These are phyloP conservation scores for Apotomis turbidana DNA, from an alignment of 2,888 invertebrate genomes.

Conservation along the genomic window DNA sequence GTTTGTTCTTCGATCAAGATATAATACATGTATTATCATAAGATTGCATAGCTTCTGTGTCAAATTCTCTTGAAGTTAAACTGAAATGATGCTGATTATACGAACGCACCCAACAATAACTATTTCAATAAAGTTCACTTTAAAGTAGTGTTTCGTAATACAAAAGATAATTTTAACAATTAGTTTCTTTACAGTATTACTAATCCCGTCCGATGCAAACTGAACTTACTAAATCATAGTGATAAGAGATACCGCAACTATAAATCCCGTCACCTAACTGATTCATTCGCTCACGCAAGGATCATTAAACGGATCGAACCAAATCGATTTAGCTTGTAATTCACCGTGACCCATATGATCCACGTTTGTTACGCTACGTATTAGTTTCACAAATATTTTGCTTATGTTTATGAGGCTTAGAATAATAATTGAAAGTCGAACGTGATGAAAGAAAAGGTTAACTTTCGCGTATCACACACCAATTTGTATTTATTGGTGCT, in stretches of 20 bases:
- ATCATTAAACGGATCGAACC: constrained; percentile 21
- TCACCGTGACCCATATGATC: constrained; percentile 14
- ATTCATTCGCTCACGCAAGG: constrained; percentile 22
- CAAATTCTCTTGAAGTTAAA: too few relatives aligned
- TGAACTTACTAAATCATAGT: constrained; percentile 13
- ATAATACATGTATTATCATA: too few relatives aligned
- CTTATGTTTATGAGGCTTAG: constrained; percentile 6
- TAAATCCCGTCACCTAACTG: constrained; percentile 20
- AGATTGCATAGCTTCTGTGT: too few relatives aligned
- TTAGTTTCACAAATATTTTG: constrained; percentile 30
- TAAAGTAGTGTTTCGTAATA: background rate
- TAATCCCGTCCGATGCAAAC: background rate
- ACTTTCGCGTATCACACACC: background rate
- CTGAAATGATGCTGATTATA: too few relatives aligned
- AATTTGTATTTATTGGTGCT: background rate
- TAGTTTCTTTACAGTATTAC: background rate
- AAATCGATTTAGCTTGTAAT: constrained; percentile 32
- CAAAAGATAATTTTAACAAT: background rate
- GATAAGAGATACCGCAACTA: constrained; percentile 16
- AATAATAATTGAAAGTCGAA: constrained; percentile 4
- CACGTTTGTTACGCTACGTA: constrained; percentile 20
- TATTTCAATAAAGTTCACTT: background rate
- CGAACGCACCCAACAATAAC: background rate
- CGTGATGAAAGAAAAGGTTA: background rate
- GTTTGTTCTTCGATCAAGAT: too few relatives aligned